Evolutionary conservation across 2,113 vertebrate species (phyloP), one percentile per base, ranked within the genome.

Genomic region (Eolophus roseicapilla): DNA sequence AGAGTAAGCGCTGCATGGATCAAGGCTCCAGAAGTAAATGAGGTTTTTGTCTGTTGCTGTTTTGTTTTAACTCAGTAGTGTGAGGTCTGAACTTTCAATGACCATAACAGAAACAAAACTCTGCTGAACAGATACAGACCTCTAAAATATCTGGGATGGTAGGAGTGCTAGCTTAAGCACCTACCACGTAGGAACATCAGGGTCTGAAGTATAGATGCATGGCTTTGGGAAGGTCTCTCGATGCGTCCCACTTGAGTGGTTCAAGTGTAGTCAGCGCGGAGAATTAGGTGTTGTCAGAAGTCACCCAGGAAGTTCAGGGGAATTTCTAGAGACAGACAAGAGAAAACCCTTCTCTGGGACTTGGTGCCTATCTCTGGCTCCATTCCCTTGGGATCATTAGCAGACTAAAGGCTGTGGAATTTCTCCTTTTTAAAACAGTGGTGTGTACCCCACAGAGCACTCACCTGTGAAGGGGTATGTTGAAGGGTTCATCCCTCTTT

Each of bases 191-290:
- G 62, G 50, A 7, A 0, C 2, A 2, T 71, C 52, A 27, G 41
- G 53, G 23, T 31, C 46, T 17, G 57, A 6, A 13, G 8, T 14
- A 13, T 4, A 11, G 33, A 23, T 12, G 28, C 0, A 0, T 5
- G 14, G 52, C 50, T 82, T 29, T 37, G 75, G 82, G 70, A 31
- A 29, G 29, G n/a, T 12, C 65, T 8, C 25, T 9, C 2, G 0
- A 0, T 2, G 28, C 7, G 15, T 35, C 63, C 47, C 62, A 3
- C 10, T 15, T 0, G 6, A n/a, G 17, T 20, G 19, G 41, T 19
- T 69, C 47, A 19, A 0, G 3, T 12, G 33, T n/a, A 13, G 33
- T 28, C 53, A 41, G 17, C 4, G 8, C 6, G 13, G 50, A 53
- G 49, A 39, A 57, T 33, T 33, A 47, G n/a, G 16, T 52, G 29